A percentile compares a stretch with the other conserved stretches of the same genome.
Evolutionary conservation across 2,113 vertebrate species (phyloP).

Genomic region (Pelvicachromis taeniatus): DNA sequence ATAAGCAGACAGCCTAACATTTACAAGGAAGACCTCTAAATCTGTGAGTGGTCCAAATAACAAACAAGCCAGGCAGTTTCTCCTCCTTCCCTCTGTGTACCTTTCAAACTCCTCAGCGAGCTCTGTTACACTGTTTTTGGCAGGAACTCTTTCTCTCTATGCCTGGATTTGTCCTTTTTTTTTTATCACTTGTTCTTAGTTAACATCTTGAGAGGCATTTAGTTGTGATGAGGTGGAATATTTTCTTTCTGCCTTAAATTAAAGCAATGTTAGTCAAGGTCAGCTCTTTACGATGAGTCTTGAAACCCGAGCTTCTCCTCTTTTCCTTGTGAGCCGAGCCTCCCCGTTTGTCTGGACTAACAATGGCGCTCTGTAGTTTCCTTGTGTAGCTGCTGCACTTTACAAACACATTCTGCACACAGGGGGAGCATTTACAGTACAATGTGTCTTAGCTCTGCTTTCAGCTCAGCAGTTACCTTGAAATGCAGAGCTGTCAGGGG

Average conservation of each 20-base stretch:
- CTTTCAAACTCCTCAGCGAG: not conserved
- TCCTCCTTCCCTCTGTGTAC: not conserved
- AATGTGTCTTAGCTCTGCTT: conserved; percentile 22
- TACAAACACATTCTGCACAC: conserved; percentile 3
- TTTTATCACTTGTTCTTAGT: conserved; percentile 1
- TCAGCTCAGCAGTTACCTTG: conserved; percentile 18
- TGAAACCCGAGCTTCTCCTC: not conserved
- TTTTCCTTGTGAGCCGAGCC: not conserved
- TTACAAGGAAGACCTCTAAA: not conserved
- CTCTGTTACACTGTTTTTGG: conserved; percentile 20
- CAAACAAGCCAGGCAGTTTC: conserved; percentile 27
- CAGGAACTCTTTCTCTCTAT: not conserved
- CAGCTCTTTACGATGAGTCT: not conserved
- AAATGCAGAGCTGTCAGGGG: not conserved
- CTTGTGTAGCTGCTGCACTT: conserved; percentile 4
- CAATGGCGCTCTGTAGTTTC: conserved; percentile 48
- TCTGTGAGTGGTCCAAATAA: not conserved
- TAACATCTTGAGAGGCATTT: conserved; percentile 6
- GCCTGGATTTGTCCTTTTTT: not conserved
- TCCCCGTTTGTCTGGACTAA: conserved; percentile 19
- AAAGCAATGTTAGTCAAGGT: conserved; percentile 23
- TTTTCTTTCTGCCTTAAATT: not conserved
- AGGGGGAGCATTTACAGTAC: not conserved
- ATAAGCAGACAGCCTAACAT: not conserved
- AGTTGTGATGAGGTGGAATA: conserved; percentile 3